Evolutionary conservation across 2,888 invertebrate species (phyloP), one percentile per base, ranked within the genome.

Genomic region (Scaptomyza tumidula): DNA sequence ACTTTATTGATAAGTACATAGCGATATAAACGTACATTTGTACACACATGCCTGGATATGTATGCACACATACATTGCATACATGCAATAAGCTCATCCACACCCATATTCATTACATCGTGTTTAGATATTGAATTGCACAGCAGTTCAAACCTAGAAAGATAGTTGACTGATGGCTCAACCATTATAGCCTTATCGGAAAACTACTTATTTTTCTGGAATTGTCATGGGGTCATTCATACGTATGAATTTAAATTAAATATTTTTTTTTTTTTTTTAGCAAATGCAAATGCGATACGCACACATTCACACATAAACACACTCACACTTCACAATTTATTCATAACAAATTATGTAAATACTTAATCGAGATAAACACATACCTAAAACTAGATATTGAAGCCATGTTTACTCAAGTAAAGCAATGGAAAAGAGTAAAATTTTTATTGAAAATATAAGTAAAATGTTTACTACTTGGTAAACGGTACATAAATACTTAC

Each of bases 201-300:
- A 50, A 43, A 48, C 35, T 19, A 49, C 44, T 57, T 53, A 48
- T 57, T 39, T 56, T 71, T 75, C 52, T 13, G 35, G 50, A 55
- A 59, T 54, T 70, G 24, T 37, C 33, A 67, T 54, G 50, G 66
- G 57, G 66, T 72, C 65, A 53, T 53, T 24, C 33, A 46, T 9
- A 24, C 24, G 24, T 24, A 24, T 24, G 13, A 24, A 52, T 27
- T 52, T 65, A 14, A 65, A 33, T 19, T 50, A 10, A 35, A 49
- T 49, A 0, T 33, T 9, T 9, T 1, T 19, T 13, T 33, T 48
- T 46, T 55, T 52, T 57, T 48, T 67, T 62, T 46, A 45, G 61
- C 75, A 75, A n/a, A n/a, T n/a, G 80, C 70, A 69, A 79, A 75
- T 79, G 64, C 76, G 60, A 63, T 63, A 75, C 57, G 45, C 39